phyloP scores from a whole-genome alignment of 2,113 vertebrate species.

The Tenrec ecaudatus region DNA sequence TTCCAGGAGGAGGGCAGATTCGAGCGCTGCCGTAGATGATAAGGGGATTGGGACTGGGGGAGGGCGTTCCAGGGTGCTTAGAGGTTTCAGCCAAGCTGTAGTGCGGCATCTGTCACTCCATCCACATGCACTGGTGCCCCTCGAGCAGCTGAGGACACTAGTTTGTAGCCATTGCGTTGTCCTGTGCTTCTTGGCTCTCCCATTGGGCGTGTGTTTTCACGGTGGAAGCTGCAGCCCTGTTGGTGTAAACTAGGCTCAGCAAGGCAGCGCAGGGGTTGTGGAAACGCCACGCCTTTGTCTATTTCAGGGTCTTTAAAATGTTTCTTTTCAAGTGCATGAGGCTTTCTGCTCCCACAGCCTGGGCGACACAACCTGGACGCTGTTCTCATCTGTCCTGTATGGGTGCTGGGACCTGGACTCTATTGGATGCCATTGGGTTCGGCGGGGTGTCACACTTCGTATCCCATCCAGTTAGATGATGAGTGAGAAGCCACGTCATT shows the following conservation, averaged over 20 bases:
- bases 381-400: too few relatives aligned
- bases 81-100: constrained; percentile 32
- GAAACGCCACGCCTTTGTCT: not conserved
- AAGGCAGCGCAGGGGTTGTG: not conserved
- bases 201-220: not conserved
- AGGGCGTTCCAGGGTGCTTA: constrained; percentile 31
- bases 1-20: not conserved
- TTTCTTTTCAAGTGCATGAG: constrained; percentile 23
- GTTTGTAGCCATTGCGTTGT: not conserved
- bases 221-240: not conserved
- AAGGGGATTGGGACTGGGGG: constrained; percentile 32
- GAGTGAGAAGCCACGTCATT: not conserved
- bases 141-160: not conserved
- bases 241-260: not conserved
- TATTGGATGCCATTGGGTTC: too few relatives aligned
- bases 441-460: not conserved
- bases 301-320: not conserved
- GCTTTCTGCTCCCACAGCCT: not conserved
- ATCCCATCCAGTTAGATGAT: not conserved
- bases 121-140: not conserved
- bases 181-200: not conserved
- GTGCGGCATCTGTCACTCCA: not conserved
- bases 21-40: constrained; percentile 6
- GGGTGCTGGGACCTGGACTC: too few relatives aligned
- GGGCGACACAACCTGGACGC: too few relatives aligned